Evolutionary conservation across 2,113 vertebrate genomes (phyloP), one percentile per base, ranked within the genome.

Genomic region (Coryphaenoides rupestris): DNA sequence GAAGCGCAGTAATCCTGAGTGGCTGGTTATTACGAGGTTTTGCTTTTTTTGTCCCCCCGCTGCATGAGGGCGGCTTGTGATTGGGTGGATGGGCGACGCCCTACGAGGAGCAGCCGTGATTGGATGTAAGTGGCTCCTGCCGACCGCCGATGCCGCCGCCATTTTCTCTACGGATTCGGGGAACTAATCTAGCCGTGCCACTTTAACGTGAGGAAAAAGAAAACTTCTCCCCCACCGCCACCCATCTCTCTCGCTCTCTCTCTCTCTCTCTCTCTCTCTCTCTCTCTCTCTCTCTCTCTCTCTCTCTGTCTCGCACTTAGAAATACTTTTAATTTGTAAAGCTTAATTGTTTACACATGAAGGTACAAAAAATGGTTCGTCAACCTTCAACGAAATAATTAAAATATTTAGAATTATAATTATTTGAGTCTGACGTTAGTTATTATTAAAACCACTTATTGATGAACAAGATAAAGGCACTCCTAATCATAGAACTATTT

Each of bases 101-200:
- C 5, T 50, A 50, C 15, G 68, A 47, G 60, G 49, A 70, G 73
- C 66, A 73, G 68, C 75, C 71, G 80, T 81, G 83, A 83, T 82
- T 85, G 72, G 80, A 85, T 83, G 74, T 76, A 81, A 84, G 77
- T 79, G 69, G 70, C 76, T 67, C 76, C 73, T 78, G 75, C 86
- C 72, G 74, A 66, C 68, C 71, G 65, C 58, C 70, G 70, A 69
- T n/a, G n/a, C n/a, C n/a, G n/a, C n/a, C n/a, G 28, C n/a, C 64
- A 66, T 17, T 77, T 83, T 76, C 68, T 81, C 78, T 61, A 52
- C 63, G 68, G 76, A 74, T 77, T 86, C 66, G 15, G 28, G 69
- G 73, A 84, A 70, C 59, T 81, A 66, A 79, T 84, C 84, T 81
- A 73, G 55, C 61, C 1, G 4, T 65, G 60, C 63, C 68, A 65